Percentiles rank a stretch among this genome's conserved stretches.
These are phyloP conservation scores for Cryptus armator DNA, from an alignment of 2,888 invertebrate genomes.

Conservation along the genomic window DNA sequence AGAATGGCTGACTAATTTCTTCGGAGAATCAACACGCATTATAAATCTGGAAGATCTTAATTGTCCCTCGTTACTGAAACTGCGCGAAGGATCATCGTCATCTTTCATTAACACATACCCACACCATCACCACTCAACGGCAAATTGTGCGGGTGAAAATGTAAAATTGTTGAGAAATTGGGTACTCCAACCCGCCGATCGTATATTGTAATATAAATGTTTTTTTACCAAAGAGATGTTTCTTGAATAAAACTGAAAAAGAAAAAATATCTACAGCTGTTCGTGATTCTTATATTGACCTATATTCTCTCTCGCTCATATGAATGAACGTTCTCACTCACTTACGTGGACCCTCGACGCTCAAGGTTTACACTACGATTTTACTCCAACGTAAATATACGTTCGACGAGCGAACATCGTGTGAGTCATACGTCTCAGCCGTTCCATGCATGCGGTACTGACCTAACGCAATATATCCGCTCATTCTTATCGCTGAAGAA, in stretches of 20 bases:
- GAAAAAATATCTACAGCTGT: too few relatives aligned
- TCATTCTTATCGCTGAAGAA: too few relatives aligned
- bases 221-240: background rate
- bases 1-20: background rate
- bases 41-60: background rate
- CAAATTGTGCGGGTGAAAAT: background rate
- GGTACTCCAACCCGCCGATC: slow-evolving; percentile 3
- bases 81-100: background rate
- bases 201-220: background rate
- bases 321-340: too few relatives aligned
- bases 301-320: too few relatives aligned
- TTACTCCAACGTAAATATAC: too few relatives aligned
- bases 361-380: too few relatives aligned
- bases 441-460: too few relatives aligned
- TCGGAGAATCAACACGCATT: background rate
- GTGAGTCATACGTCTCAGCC: too few relatives aligned
- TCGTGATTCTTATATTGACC: too few relatives aligned
- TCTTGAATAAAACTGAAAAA: background rate
- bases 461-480: too few relatives aligned
- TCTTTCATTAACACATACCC: background rate
- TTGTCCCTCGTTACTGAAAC: background rate
- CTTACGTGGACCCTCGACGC: too few relatives aligned
- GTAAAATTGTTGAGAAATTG: slow-evolving; percentile 2
- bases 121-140: background rate
- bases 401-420: too few relatives aligned